phyloP scores from a whole-genome alignment of 2,888 invertebrate genomes.

The Mythimna loreyi region DNA sequence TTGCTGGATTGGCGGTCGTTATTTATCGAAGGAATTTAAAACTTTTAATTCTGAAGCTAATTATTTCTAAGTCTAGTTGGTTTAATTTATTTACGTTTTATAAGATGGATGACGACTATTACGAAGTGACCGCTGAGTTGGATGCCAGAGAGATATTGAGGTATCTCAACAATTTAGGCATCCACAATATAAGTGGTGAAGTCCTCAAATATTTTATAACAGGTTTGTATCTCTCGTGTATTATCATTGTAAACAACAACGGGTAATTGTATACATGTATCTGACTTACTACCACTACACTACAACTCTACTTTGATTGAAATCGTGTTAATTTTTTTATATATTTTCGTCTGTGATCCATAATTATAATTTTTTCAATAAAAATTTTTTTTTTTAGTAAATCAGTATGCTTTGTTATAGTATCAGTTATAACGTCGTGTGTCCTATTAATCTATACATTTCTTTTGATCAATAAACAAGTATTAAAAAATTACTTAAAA shows the following conservation, averaged over 20 bases:
- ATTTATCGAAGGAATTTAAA: slow-evolving; percentile 27
- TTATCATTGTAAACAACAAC: not conserved
- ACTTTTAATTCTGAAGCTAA: slow-evolving; percentile 2
- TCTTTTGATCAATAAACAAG: no score
- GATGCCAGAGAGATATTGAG: slow-evolving; percentile 94
- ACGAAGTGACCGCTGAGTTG: slow-evolving; percentile 85
- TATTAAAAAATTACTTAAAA: not conserved
- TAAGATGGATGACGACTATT: slow-evolving; percentile 77
- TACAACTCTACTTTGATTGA: not conserved
- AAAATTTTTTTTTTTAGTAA: no score
- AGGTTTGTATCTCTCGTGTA: slow-evolving; percentile 87
- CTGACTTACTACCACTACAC: not conserved
- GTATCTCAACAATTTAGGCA: slow-evolving; percentile 94
- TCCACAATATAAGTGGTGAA: slow-evolving; percentile 93
- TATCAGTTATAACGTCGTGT: no score
- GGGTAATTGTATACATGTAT: not conserved
- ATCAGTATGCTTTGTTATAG: not conserved
- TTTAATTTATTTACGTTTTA: not conserved
- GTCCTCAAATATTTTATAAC: slow-evolving; percentile 95
- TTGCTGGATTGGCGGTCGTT: not conserved
- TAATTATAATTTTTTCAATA: not conserved
- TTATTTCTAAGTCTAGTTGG: slow-evolving; percentile 13
- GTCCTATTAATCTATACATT: no score
- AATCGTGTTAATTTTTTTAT: not conserved
- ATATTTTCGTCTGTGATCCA: no score